These are phyloP conservation scores for Microhierax caerulescens DNA, from an alignment of 2,797 vertebrate genomes.

Conservation along the genomic window DNA sequence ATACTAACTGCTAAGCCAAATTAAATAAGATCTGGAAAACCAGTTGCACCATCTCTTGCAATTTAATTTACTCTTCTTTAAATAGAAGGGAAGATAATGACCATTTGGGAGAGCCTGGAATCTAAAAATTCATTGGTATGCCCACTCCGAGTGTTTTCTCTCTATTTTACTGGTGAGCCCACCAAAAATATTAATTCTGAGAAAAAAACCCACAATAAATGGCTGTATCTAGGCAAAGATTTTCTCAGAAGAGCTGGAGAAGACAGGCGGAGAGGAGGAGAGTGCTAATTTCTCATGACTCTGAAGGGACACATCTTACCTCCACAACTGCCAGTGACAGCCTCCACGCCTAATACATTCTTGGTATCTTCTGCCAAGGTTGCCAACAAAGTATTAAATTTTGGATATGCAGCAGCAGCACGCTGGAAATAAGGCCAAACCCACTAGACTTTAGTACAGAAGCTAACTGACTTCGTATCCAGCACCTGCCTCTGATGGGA, in stretches of 20 bases:
- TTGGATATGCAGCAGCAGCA: background rate
- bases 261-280: background rate
- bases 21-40: constrained; percentile 62
- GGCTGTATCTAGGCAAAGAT: background rate
- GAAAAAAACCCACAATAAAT: background rate
- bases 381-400: background rate
- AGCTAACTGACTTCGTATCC: background rate
- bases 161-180: background rate
- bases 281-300: background rate
- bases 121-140: constrained; percentile 26
- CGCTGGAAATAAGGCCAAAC: background rate
- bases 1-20: constrained; percentile 46
- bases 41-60: constrained; percentile 23
- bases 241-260: background rate
- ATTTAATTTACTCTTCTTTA: constrained; percentile 64
- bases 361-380: background rate
- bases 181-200: background rate
- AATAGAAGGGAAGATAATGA: constrained; percentile 54
- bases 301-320: background rate
- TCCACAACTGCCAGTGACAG: rapidly evolving
- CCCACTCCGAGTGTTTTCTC: background rate
- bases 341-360: rapidly evolving
- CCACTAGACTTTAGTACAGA: background rate
- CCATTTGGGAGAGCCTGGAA: constrained; percentile 7
- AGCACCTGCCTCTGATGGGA: background rate